phyloP scores from a whole-genome alignment of 2,797 vertebrate genomes.

The Rhynchonycteris naso region DNA sequence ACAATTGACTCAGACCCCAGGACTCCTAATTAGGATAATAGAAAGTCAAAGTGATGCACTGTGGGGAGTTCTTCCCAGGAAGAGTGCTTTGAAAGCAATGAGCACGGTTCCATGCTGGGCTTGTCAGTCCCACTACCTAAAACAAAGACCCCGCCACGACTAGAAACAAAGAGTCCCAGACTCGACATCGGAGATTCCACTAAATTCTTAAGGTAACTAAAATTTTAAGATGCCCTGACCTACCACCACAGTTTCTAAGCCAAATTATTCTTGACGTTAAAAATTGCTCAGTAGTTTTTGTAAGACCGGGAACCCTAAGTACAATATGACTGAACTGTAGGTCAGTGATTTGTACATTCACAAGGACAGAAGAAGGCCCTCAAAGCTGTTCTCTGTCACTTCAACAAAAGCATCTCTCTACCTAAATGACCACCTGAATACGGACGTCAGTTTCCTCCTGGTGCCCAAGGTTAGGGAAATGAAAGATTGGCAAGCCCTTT shows the following conservation, averaged over 20 bases:
- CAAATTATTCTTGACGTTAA: conserved; percentile 11
- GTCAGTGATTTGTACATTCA: not conserved
- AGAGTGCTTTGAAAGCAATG: not conserved
- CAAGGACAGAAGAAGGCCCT: not conserved
- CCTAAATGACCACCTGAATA: not conserved
- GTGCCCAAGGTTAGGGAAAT: not conserved
- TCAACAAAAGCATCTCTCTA: not conserved
- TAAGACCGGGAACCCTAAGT: not conserved
- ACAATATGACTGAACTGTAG: not conserved
- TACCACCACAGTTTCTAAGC: conserved; percentile 10
- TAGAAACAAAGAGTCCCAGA: not conserved
- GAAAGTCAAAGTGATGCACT: not conserved
- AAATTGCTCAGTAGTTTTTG: not conserved
- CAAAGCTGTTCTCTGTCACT: not conserved
- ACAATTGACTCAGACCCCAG: not conserved
- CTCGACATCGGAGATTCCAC: not conserved
- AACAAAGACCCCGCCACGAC: not conserved
- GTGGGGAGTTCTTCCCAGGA: not conserved
- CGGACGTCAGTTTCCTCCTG: not conserved
- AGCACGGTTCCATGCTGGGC: not conserved
- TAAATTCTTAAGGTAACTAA: not conserved
- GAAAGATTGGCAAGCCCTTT: not conserved
- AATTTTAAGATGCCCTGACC: not conserved
- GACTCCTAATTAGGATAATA: not conserved
- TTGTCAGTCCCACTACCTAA: not conserved